These are phyloP conservation scores for Spermophilus dauricus DNA, from an alignment of 2,113 vertebrate genomes.

Conservation along the genomic window DNA sequence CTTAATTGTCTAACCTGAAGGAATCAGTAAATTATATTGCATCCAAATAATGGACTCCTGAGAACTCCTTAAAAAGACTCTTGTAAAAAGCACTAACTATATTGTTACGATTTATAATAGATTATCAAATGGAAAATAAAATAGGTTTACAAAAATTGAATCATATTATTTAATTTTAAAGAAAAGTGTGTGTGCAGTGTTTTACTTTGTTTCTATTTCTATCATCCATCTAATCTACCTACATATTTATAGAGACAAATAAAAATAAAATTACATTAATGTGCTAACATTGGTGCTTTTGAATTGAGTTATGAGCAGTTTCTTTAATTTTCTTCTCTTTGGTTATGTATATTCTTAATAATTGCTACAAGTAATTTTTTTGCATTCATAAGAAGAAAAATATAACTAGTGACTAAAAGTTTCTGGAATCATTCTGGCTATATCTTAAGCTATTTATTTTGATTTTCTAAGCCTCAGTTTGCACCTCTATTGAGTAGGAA, in stretches of 20 bases:
- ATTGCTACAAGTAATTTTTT: background rate
- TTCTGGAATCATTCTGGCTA: background rate
- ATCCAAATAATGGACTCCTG: background rate
- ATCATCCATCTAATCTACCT: background rate
- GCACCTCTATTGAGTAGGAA: background rate
- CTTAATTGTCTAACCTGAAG: background rate
- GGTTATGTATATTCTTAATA: conserved; percentile 18
- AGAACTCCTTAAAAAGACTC: background rate
- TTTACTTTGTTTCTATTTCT: background rate
- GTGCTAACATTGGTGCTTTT: background rate
- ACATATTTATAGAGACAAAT: background rate
- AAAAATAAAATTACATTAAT: conserved; percentile 47
- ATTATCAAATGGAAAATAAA: conserved; percentile 23
- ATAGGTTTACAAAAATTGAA: background rate
- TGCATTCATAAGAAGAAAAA: conserved; percentile 33
- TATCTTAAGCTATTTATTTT: background rate
- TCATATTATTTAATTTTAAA: background rate
- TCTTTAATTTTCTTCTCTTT: conserved; percentile 21
- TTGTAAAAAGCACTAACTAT: background rate
- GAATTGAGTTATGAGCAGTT: background rate
- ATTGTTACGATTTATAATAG: background rate
- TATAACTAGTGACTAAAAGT: background rate
- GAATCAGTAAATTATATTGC: background rate
- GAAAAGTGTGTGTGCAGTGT: background rate
- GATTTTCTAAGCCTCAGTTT: background rate